Conservation (phyloP, 2,113 vertebrate species). For the Cyprinodon brontotheroides region DNA sequence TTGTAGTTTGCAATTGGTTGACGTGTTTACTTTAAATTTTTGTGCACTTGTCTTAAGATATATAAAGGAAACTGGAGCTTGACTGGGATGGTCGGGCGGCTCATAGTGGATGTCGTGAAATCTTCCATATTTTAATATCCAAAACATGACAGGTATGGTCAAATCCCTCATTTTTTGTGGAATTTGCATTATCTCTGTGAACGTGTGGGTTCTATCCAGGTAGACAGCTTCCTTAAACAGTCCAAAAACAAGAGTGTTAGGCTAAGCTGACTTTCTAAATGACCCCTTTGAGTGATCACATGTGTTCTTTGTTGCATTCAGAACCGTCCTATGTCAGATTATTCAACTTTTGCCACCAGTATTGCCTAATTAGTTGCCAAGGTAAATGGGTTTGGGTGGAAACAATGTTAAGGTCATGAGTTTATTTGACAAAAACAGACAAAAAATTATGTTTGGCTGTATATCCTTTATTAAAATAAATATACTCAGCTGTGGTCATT, state of each 20-base stretch:
- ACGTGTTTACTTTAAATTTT: too few species aligned
- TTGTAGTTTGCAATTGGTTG: too few species aligned
- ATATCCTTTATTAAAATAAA: background rate
- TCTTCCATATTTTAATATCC: too few species aligned
- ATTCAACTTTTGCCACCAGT: too few species aligned
- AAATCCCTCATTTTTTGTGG: background rate
- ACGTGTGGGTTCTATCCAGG: background rate
- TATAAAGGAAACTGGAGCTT: too few species aligned
- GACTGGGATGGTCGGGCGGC: too few species aligned
- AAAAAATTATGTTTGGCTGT: background rate
- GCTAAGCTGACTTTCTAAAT: background rate
- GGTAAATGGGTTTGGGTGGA: background rate
- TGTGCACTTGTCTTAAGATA: too few species aligned
- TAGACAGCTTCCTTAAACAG: background rate
- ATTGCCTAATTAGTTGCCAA: background rate
- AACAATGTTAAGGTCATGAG: background rate
- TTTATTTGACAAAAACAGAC: background rate
- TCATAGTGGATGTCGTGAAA: too few species aligned
- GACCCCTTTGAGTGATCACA: too few species aligned
- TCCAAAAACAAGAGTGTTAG: background rate
- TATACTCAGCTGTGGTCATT: background rate
- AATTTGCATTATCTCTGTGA: background rate
- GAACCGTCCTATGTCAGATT: background rate
- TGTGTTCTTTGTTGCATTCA: background rate
- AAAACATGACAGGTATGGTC: too few species aligned